phyloP scores from a whole-genome alignment of 2,797 vertebrate species.

The Halcyon smyrnensis region DNA sequence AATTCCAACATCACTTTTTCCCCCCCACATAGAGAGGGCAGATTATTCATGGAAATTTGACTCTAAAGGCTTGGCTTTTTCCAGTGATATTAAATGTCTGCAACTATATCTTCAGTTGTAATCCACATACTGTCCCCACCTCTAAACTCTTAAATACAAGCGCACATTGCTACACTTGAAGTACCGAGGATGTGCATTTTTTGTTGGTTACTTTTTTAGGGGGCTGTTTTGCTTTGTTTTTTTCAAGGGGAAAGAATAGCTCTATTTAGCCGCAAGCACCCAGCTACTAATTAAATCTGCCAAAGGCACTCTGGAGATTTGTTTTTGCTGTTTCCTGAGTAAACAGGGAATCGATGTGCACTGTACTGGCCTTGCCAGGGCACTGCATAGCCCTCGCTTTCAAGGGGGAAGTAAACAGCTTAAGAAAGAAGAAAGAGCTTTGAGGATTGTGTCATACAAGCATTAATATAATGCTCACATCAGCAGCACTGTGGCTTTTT shows the following conservation, averaged over 20 bases:
- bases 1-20: not conserved
- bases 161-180: rapidly evolving
- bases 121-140: not conserved
- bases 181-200: not conserved
- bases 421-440: not conserved
- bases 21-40: rapidly evolving
- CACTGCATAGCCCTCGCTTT: not conserved
- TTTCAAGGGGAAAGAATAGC: not conserved
- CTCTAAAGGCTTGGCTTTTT: not conserved
- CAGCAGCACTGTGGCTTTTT: conserved; percentile 53
- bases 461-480: conserved; percentile 48
- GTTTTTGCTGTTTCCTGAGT: not conserved
- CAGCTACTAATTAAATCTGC: not conserved
- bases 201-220: not conserved
- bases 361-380: not conserved
- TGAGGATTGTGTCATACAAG: not conserved
- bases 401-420: not conserved
- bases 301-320: not conserved
- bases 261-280: not conserved
- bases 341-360: not conserved
- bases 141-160: not conserved
- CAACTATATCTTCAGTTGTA: not conserved
- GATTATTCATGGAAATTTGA: not conserved
- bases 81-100: not conserved
- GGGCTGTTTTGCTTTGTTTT: too few relatives aligned